phyloP scores from a whole-genome alignment of 1,140 invertebrate species.

The Cecropterus lyciades region DNA sequence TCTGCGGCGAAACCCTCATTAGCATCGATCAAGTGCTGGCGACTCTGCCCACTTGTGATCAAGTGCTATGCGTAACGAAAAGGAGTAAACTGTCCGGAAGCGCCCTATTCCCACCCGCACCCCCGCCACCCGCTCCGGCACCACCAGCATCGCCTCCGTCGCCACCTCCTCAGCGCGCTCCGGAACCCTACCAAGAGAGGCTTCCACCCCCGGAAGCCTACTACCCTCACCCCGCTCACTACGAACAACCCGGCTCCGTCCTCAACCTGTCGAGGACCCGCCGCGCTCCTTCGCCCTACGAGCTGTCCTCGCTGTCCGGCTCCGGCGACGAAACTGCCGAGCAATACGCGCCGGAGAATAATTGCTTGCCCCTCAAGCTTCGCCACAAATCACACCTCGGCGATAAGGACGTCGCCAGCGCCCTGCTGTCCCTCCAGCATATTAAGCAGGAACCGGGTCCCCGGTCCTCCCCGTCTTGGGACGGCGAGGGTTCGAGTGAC shows the following conservation, averaged over 20 bases:
- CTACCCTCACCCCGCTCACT: slow-evolving; percentile 79
- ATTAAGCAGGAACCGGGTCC: slow-evolving; percentile 93
- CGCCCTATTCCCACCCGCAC: slow-evolving; percentile 85
- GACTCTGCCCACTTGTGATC: slow-evolving; percentile 91
- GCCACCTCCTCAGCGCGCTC: slow-evolving; percentile 77
- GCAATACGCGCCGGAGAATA: slow-evolving; percentile 75
- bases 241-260: slow-evolving; percentile 85
- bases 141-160: slow-evolving; percentile 87
- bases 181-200: slow-evolving; percentile 83
- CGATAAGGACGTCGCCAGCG: slow-evolving; percentile 93
- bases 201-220: slow-evolving; percentile 77
- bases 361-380: slow-evolving; percentile 92
- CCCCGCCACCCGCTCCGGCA: slow-evolving; percentile 87
- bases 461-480: slow-evolving; percentile 91
- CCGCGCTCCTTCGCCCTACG: slow-evolving; percentile 87
- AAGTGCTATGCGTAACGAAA: slow-evolving; percentile 92
- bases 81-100: slow-evolving; percentile 88
- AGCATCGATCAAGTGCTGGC: slow-evolving; percentile 95
- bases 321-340: slow-evolving; percentile 88
- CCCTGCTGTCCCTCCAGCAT: slow-evolving; percentile 90
- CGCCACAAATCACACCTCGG: slow-evolving; percentile 96
- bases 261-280: slow-evolving; percentile 87
- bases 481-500: slow-evolving; percentile 93
- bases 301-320: slow-evolving; percentile 88
- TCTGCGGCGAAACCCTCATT: slow-evolving; percentile 93